A percentile compares a stretch with the other conserved stretches of the same genome.
These are phyloP conservation scores for Parus major DNA, from an alignment of 2,113 vertebrate genomes.

Conservation along the genomic window DNA sequence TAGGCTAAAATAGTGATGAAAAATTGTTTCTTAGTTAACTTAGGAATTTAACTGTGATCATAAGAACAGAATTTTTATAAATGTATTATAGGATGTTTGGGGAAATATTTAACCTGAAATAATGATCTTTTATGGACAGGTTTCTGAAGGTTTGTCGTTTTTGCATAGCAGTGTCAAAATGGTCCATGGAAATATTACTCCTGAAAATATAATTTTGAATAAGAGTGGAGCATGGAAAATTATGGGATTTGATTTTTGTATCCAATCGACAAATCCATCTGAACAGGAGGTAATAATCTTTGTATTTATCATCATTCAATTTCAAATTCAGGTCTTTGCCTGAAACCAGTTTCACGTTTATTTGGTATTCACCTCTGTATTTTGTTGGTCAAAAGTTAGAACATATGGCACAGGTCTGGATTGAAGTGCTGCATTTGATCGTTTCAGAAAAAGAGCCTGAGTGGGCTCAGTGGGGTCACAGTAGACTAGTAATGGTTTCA, in stretches of 20 bases:
- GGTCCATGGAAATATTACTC: slow-evolving; percentile 94
- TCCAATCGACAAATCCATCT: slow-evolving; percentile 90
- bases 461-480: neutral
- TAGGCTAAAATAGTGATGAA: neutral
- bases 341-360: neutral
- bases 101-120: neutral
- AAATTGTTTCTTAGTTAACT: neutral
- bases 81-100: neutral
- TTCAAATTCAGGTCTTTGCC: neutral
- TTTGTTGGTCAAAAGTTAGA: neutral
- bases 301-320: neutral
- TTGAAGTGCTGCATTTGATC: neutral
- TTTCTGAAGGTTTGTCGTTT: slow-evolving; percentile 96
- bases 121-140: slow-evolving; percentile 72
- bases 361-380: neutral
- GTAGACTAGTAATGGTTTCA: neutral
- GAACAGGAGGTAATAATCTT: slow-evolving; percentile 86
- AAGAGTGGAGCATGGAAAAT: slow-evolving; percentile 99
- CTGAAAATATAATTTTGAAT: slow-evolving; percentile 96
- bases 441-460: neutral
- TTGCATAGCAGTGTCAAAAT: slow-evolving; percentile 98
- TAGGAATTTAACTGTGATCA: neutral
- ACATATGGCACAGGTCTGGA: neutral
- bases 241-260: slow-evolving; percentile 98
- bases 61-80: neutral